Conservation (phyloP, 2,113 vertebrate genomes). For the Periophthalmodon schlosseri region DNA sequence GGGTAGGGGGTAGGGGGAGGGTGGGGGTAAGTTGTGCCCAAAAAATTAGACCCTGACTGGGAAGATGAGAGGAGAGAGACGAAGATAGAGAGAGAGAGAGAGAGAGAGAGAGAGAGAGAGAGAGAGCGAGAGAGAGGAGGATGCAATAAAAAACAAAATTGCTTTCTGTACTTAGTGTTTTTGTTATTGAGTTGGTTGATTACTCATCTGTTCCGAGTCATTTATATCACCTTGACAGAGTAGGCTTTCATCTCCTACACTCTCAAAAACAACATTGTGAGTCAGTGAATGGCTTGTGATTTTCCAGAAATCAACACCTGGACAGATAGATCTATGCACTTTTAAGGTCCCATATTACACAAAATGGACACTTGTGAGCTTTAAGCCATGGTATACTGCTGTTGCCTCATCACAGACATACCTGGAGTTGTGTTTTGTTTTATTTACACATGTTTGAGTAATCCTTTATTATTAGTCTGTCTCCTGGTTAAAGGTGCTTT, state of each 20-base stretch:
- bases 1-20: no score
- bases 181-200: conserved; percentile 14
- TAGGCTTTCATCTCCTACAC: neutral
- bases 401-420: no score
- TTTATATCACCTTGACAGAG: conserved; percentile 3
- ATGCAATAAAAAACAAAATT: neutral
- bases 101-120: conserved; percentile 7
- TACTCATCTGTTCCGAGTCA: conserved; percentile 1
- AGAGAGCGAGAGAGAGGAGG: neutral
- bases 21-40: neutral
- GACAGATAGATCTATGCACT: neutral
- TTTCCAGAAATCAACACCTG: neutral
- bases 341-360: no score
- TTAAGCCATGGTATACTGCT: no score
- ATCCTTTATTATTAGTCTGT: no score
- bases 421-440: no score
- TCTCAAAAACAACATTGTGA: neutral
- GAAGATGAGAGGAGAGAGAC: conserved; percentile 5
- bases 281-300: neutral
- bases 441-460: no score
- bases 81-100: conserved; percentile 2
- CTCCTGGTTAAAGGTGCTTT: no score
- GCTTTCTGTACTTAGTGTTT: neutral
- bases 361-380: no score
- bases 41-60: conserved; percentile 10